A percentile compares a stretch with the other conserved stretches of the same genome.
Evolutionary conservation across 1,140 invertebrate genomes (phyloP).

Genomic region (Stegodyphus dumicola): DNA sequence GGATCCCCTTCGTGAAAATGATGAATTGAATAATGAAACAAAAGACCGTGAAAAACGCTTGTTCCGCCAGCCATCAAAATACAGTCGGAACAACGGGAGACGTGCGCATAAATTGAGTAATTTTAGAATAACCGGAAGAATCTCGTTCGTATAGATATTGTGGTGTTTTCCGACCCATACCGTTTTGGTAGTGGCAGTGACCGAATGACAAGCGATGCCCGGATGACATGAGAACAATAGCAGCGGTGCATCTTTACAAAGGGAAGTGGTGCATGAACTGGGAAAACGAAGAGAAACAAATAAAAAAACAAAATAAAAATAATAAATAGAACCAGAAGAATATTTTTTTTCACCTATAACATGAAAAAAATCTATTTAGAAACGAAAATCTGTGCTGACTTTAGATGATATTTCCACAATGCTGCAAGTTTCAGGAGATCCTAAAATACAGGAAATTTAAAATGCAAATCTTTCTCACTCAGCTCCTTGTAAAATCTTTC

Average conservation of each 20-base stretch:
- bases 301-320: not conserved
- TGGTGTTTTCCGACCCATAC: slow-evolving; percentile 18
- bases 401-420: too few species aligned
- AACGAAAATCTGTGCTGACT: not conserved
- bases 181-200: slow-evolving; percentile 42
- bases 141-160: not conserved
- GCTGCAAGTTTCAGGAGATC: not conserved
- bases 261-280: slow-evolving; percentile 52
- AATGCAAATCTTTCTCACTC: too few species aligned
- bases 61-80: not conserved
- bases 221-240: slow-evolving; percentile 22
- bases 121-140: slow-evolving; percentile 21
- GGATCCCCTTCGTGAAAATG: too few species aligned
- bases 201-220: slow-evolving; percentile 15
- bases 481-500: too few species aligned
- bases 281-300: slow-evolving; percentile 15
- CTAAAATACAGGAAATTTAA: not conserved
- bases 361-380: not conserved
- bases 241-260: slow-evolving; percentile 32
- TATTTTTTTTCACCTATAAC: too few species aligned
- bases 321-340: too few species aligned
- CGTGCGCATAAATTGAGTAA: not conserved
- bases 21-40: too few species aligned
- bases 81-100: not conserved
- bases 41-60: too few species aligned